Evolutionary conservation across 2,113 vertebrate species (phyloP), one percentile per base, ranked within the genome.

Genomic region (Scalopus aquaticus): DNA sequence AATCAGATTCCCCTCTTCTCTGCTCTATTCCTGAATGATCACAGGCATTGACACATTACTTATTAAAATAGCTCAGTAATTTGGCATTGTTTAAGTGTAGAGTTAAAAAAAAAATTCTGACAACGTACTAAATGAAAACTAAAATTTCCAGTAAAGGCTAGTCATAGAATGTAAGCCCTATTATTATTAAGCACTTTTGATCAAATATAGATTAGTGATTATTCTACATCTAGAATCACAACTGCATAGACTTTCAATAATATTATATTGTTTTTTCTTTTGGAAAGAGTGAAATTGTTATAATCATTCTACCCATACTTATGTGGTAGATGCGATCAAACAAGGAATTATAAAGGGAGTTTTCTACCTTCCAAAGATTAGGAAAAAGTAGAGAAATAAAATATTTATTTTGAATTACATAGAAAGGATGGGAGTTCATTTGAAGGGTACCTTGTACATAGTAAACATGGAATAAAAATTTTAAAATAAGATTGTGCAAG

Each of bases 391-490:
- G 2, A 44, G 12, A 85, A 64, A 72, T 90, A 69, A 46, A 84
- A 51, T 67, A 87, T 51, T 64, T 69, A 85, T 88, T 89, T n/a
- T 92, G 35, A 12, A 58, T 84, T 84, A 88, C 81, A 84, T 84
- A 88, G 80, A 77, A 90, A n/a, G 16, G 46, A 56, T 26, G 19
- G 1, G 1, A 51, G 15, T 17, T 73, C 30, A 37, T 39, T 93
- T 10, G 19, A 91, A 65, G 11, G 5, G 3, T 62, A 19, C 5
- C 13, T 82, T 37, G 9, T 30, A 22, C 7, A 30, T 13, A 0
- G 26, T 9, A 78, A 89, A 70, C 9, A 78, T 5, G 44, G 13
- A 54, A 19, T 32, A 79, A 67, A 8, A 13, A 78, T 78, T 95
- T 78, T 73, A 15, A 81, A 62, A 60, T 88, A 87, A 88, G 58